Evolutionary conservation across 2,888 invertebrate species (phyloP).

Genomic region (Tetranychus piercei): DNA sequence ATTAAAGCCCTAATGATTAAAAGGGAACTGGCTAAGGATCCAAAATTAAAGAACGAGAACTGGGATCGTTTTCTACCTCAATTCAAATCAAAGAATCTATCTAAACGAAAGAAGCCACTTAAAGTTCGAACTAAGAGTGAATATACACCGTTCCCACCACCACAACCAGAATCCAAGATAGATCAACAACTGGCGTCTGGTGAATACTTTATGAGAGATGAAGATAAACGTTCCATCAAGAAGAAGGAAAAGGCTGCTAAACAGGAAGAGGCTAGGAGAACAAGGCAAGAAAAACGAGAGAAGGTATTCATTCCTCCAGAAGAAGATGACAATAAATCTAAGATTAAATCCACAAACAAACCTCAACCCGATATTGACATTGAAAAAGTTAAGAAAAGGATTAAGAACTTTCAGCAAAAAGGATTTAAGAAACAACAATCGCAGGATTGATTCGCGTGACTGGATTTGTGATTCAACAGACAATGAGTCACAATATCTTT

Average conservation of each 20-base stretch:
- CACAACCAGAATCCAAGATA: constrained; percentile 75
- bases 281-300: constrained; percentile 54
- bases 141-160: constrained; percentile 94
- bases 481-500: too few relatives aligned
- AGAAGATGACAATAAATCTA: constrained; percentile 35
- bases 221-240: constrained; percentile 41
- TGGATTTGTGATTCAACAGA: too few relatives aligned
- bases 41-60: constrained; percentile 69
- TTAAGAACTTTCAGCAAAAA: constrained; percentile 2
- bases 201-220: constrained; percentile 80
- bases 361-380: constrained; percentile 5
- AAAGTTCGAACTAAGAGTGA: constrained; percentile 53
- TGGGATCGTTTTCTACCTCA: constrained; percentile 94
- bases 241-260: constrained; percentile 50
- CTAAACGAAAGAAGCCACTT: constrained; percentile 67
- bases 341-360: not conserved
- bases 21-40: constrained; percentile 78
- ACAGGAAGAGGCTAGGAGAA: constrained; percentile 42
- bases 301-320: constrained; percentile 63
- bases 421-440: constrained; percentile 5
- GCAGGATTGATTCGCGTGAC: not conserved
- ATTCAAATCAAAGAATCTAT: constrained; percentile 71
- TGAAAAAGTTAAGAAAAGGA: constrained; percentile 14
- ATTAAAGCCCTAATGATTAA: constrained; percentile 90
- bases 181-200: constrained; percentile 84